These are phyloP conservation scores for Ctenochaetus hawaiiensis DNA, from an alignment of 2,797 vertebrate species.

Conservation along the genomic window DNA sequence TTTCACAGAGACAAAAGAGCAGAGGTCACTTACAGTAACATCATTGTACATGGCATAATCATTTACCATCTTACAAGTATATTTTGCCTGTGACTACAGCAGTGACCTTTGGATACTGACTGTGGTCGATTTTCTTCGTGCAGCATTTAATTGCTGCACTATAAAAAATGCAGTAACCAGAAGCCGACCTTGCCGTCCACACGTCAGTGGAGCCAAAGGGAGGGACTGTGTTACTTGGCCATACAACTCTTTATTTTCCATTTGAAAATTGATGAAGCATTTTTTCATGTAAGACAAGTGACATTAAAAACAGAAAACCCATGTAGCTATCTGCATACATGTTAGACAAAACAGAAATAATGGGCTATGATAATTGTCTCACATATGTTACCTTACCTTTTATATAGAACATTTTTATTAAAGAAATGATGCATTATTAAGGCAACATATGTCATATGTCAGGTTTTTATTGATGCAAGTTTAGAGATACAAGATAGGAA, in stretches of 20 bases:
- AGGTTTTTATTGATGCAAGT: slow-evolving; percentile 10
- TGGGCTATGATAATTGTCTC: neutral
- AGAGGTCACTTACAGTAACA: slow-evolving; percentile 26
- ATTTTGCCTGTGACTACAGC: slow-evolving; percentile 23
- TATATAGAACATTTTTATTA: neutral
- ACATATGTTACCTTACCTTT: neutral
- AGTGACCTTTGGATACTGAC: slow-evolving; percentile 39
- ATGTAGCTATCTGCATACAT: neutral
- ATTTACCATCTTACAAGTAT: slow-evolving; percentile 31
- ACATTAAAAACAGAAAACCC: too few relatives aligned
- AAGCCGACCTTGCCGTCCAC: slow-evolving; percentile 33
- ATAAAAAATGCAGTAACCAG: slow-evolving; percentile 28
- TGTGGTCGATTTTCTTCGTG: slow-evolving; percentile 5
- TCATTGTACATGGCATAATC: slow-evolving; percentile 17
- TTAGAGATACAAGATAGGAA: slow-evolving; percentile 15
- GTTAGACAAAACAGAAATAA: too few relatives aligned
- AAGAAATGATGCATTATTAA: neutral
- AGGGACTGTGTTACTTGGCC: slow-evolving; percentile 23
- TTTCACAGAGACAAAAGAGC: slow-evolving; percentile 11
- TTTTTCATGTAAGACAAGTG: neutral
- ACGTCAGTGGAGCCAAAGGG: slow-evolving; percentile 14
- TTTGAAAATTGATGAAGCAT: slow-evolving; percentile 13
- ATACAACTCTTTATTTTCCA: slow-evolving; percentile 24
- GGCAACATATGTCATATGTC: neutral
- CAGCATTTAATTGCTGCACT: slow-evolving; percentile 34